These are phyloP conservation scores for Drosophila sturtevanti DNA, from an alignment of 1,140 invertebrate species.

Conservation along the genomic window DNA sequence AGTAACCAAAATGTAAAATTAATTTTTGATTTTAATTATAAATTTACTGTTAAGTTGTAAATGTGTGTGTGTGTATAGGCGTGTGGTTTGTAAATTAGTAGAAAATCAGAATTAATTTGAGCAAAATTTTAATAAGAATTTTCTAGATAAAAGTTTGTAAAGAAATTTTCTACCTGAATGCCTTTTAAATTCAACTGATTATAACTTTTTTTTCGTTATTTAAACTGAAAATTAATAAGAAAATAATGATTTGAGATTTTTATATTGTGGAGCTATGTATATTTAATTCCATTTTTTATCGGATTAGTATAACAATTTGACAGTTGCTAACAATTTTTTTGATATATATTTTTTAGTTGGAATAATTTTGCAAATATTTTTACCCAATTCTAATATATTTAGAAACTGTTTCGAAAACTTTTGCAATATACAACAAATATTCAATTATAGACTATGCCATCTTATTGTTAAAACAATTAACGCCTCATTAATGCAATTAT, in stretches of 20 bases:
- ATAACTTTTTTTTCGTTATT: neutral
- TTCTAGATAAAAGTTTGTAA: neutral
- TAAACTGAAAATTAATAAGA: neutral
- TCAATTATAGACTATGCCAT: neutral
- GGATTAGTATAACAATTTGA: too few species aligned
- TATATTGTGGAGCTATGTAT: too few species aligned
- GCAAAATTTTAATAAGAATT: slow-evolving; percentile 2
- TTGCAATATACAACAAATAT: neutral
- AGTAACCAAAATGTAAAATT: slow-evolving; percentile 16
- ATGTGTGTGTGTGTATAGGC: too few species aligned
- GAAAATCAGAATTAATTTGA: neutral
- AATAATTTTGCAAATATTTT: neutral
- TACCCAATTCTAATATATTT: neutral
- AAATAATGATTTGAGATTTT: too few species aligned
- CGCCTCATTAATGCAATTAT: slow-evolving; percentile 2
- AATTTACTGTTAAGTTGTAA: slow-evolving; percentile 34
- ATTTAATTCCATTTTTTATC: too few species aligned
- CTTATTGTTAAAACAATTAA: slow-evolving; percentile 8
- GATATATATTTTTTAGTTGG: too few species aligned
- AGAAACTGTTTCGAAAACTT: neutral
- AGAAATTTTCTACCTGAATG: neutral
- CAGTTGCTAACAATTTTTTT: too few species aligned
- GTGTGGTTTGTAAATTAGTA: neutral
- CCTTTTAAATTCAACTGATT: neutral
- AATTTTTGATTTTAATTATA: slow-evolving; percentile 52